phyloP scores from a whole-genome alignment of 2,888 invertebrate genomes.

The Physocephala rufipes region DNA sequence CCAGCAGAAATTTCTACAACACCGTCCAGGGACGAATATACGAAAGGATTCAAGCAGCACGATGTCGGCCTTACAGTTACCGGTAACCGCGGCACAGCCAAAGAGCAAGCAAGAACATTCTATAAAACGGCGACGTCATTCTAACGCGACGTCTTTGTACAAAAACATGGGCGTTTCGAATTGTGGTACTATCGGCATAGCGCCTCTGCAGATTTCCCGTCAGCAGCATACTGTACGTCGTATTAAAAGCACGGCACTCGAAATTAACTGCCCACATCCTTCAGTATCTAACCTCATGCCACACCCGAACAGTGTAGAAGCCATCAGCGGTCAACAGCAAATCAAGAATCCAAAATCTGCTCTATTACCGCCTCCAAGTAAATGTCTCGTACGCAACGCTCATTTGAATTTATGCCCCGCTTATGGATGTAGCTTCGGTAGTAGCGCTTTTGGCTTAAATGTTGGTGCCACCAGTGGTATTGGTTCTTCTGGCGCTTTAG shows the following conservation, averaged over 20 bases:
- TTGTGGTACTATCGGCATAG: background rate
- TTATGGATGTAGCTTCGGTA: conserved; percentile 55
- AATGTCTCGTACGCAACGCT: conserved; percentile 75
- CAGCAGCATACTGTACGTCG: conserved; percentile 68
- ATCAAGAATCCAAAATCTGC: conserved; percentile 74
- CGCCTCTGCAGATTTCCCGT: conserved; percentile 36
- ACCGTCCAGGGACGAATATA: conserved; percentile 65
- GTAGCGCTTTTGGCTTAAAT: conserved; percentile 56
- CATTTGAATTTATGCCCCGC: conserved; percentile 76
- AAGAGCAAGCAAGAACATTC: conserved; percentile 45
- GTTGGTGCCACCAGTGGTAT: conserved; percentile 51
- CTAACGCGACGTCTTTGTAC: conserved; percentile 60
- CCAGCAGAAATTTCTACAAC: conserved; percentile 46
- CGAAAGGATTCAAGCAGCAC: conserved; percentile 72
- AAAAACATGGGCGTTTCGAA: conserved; percentile 48
- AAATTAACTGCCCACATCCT: conserved; percentile 76
- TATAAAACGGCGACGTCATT: conserved; percentile 65
- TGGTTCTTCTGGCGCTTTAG: conserved; percentile 59
- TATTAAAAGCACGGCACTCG: conserved; percentile 77
- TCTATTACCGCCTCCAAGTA: conserved; percentile 76
- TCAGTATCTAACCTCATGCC: conserved; percentile 78
- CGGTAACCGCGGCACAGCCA: conserved; percentile 56
- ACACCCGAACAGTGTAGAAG: conserved; percentile 83
- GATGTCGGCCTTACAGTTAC: conserved; percentile 72
- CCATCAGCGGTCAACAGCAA: conserved; percentile 72